A percentile compares a stretch with the other conserved stretches of the same genome.
Evolutionary conservation across 2,888 invertebrate species (phyloP).

Genomic region (Nasonovia ribisnigri): DNA sequence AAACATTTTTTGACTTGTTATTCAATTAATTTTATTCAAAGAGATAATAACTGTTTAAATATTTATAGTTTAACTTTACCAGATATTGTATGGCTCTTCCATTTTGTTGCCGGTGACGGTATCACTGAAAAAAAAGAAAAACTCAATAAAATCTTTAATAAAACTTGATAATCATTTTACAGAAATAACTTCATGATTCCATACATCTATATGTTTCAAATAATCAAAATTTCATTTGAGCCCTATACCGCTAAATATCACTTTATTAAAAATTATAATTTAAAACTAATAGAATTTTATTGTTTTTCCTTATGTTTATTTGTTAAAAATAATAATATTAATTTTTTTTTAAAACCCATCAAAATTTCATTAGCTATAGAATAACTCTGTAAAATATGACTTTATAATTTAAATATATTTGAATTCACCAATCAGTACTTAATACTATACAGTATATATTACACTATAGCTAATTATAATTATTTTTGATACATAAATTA

Average conservation of each 20-base stretch:
- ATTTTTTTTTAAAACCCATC: background rate
- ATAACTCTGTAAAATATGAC: background rate
- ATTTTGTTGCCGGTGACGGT: conserved; percentile 26
- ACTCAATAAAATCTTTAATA: background rate
- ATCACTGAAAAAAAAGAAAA: conserved; percentile 22
- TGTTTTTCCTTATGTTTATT: background rate
- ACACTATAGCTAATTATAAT: too few relatives aligned
- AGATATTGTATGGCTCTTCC: conserved; percentile 9
- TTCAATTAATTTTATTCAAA: conserved; percentile 31
- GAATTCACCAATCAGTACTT: background rate
- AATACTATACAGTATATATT: background rate
- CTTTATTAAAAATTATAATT: background rate
- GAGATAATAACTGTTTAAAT: conserved; percentile 23
- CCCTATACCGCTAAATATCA: background rate
- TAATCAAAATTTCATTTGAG: background rate
- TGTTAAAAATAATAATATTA: background rate
- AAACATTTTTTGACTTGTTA: background rate
- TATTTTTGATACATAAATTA: too few relatives aligned
- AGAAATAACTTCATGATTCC: background rate
- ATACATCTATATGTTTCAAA: background rate
- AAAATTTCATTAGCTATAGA: background rate
- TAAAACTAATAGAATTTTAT: background rate
- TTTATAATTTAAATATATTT: background rate
- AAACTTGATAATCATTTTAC: background rate
- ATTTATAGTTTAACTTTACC: conserved; percentile 30